A percentile compares a stretch with the other conserved stretches of the same genome.
These are phyloP conservation scores for Falco berigora DNA, from an alignment of 2,797 vertebrate genomes.

Conservation along the genomic window DNA sequence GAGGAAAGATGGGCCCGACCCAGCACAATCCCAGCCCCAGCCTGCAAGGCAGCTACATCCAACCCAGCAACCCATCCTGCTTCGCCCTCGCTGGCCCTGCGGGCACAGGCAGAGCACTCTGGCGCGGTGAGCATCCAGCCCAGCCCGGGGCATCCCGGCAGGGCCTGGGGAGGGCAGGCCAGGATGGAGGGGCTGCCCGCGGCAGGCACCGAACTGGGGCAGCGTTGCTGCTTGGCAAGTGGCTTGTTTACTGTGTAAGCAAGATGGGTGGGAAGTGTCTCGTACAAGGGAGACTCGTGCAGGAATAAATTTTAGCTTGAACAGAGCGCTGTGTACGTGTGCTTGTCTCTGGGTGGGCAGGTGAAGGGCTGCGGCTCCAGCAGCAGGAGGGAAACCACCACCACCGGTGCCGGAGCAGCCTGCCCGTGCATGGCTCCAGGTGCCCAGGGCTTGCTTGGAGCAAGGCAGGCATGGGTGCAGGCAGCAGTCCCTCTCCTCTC, in stretches of 20 bases:
- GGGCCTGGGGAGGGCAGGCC: background rate
- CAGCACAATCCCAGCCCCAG: background rate
- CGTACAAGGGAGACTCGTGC: conserved; percentile 65
- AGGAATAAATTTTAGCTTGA: conserved; percentile 73
- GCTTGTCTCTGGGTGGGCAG: background rate
- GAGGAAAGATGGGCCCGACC: background rate
- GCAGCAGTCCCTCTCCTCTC: background rate
- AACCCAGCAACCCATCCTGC: background rate
- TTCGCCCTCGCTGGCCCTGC: background rate
- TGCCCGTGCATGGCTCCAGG: background rate
- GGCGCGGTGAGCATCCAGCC: background rate
- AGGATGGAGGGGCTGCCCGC: background rate
- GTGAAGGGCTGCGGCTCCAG: background rate
- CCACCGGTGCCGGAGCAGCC: rapidly evolving
- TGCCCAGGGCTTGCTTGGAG: background rate
- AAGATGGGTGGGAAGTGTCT: conserved; percentile 53
- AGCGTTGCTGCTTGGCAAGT: background rate
- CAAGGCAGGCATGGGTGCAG: background rate
- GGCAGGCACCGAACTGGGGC: background rate
- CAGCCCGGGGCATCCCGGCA: background rate
- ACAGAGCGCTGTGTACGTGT: background rate
- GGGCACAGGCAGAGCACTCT: background rate
- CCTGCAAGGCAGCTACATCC: background rate
- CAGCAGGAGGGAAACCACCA: rapidly evolving
- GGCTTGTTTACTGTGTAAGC: conserved; percentile 81